phyloP scores from a whole-genome alignment of 2,797 vertebrate species.

The Spondyliosoma cantharus region DNA sequence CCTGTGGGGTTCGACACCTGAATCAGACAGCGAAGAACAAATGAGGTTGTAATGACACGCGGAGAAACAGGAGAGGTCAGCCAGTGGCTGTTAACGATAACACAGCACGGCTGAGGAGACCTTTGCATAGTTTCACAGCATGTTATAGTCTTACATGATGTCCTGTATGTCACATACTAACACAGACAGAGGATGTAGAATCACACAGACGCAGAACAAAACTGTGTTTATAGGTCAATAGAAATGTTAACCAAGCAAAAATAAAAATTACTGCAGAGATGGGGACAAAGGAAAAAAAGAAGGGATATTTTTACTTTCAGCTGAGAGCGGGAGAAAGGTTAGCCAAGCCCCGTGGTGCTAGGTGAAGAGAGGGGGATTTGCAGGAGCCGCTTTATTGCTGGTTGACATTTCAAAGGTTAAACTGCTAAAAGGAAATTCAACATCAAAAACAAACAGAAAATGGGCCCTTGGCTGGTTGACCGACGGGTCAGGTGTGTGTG shows the following conservation, averaged over 20 bases:
- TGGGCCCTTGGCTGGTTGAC: slow-evolving; percentile 79
- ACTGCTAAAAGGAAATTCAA: slow-evolving; percentile 86
- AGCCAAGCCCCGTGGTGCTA: slow-evolving; percentile 77
- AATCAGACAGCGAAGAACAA: slow-evolving; percentile 67
- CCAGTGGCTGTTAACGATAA: slow-evolving; percentile 46
- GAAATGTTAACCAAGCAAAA: slow-evolving; percentile 53
- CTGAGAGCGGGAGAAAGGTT: slow-evolving; percentile 78
- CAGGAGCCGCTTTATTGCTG: slow-evolving; percentile 79
- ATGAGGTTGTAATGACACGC: slow-evolving; percentile 70
- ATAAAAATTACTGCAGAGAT: slow-evolving; percentile 37
- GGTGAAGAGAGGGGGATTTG: slow-evolving; percentile 76
- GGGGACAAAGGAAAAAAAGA: slow-evolving; percentile 48
- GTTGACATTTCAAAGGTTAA: slow-evolving; percentile 90
- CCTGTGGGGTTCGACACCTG: slow-evolving; percentile 64
- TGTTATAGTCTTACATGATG: slow-evolving; percentile 20
- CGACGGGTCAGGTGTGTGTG: slow-evolving; percentile 70
- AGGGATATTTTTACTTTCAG: slow-evolving; percentile 69
- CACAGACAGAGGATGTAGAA: slow-evolving; percentile 11
- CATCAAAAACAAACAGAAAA: slow-evolving; percentile 83
- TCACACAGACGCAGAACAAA: slow-evolving; percentile 24
- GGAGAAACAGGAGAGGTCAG: slow-evolving; percentile 62
- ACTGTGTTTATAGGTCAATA: slow-evolving; percentile 59
- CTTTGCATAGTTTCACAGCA: slow-evolving; percentile 29
- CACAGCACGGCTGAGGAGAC: slow-evolving; percentile 31
- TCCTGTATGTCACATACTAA: slow-evolving; percentile 32